Conservation (phyloP, 2,797 vertebrate genomes). For the Bradypodion ventrale region DNA sequence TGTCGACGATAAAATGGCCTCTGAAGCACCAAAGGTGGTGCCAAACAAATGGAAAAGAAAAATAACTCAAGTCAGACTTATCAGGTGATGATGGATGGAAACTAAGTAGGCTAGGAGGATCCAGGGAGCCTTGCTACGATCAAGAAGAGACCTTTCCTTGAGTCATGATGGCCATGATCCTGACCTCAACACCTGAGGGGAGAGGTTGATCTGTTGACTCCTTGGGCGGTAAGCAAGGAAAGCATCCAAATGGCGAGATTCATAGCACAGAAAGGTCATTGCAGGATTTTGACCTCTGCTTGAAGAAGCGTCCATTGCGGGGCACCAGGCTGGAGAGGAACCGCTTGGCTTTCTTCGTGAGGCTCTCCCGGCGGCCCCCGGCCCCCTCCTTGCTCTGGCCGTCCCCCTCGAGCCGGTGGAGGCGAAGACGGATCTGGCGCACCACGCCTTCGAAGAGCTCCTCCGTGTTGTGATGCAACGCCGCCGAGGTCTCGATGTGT, state of each 20-base stretch:
- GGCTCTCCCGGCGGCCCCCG: conserved; percentile 83
- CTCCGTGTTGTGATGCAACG: conserved; percentile 87
- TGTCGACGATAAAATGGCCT: neutral
- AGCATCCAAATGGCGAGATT: conserved; percentile 36
- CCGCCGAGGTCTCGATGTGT: conserved; percentile 90
- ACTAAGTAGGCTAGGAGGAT: neutral
- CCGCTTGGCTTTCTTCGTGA: conserved; percentile 88
- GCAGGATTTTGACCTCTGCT: conserved; percentile 92
- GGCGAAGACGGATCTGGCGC: conserved; percentile 84
- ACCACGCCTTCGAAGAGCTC: conserved; percentile 88
- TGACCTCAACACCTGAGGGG: neutral
- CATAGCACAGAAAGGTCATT: conserved; percentile 88
- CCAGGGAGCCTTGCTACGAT: neutral
- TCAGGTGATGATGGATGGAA: no score
- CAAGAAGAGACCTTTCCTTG: no score
- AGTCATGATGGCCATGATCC: neutral
- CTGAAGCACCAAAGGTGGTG: neutral
- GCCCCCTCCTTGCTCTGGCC: conserved; percentile 52
- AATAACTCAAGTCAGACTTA: neutral
- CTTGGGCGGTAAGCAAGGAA: neutral
- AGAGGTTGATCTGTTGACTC: neutral
- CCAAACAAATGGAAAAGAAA: neutral
- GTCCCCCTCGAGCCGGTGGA: conserved; percentile 33
- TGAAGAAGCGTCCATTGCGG: conserved; percentile 84
- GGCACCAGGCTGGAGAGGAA: conserved; percentile 88